phyloP scores from a whole-genome alignment of 2,888 invertebrate genomes.

The Folsomia manolachei region DNA sequence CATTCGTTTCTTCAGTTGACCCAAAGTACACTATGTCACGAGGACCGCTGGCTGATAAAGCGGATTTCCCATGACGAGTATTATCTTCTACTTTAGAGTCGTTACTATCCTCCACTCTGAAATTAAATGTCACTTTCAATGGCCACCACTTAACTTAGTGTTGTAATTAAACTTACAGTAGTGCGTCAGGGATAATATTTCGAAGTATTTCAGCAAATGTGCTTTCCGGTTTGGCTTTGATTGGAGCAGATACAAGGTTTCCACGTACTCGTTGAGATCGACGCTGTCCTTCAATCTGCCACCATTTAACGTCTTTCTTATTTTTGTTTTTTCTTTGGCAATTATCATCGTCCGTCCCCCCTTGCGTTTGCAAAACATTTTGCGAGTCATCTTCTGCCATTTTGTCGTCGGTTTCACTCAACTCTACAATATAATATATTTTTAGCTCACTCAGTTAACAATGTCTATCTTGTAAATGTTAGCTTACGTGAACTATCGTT shows the following conservation, averaged over 20 bases:
- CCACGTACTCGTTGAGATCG: slow-evolving; percentile 48
- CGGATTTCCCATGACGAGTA: neutral
- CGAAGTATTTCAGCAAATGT: slow-evolving; percentile 66
- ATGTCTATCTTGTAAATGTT: neutral
- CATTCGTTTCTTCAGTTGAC: slow-evolving; percentile 63
- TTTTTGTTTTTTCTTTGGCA: slow-evolving; percentile 40
- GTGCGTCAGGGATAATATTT: slow-evolving; percentile 63
- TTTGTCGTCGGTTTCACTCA: slow-evolving; percentile 15
- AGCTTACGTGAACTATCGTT: neutral
- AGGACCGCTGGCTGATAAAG: neutral
- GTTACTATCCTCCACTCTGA: neutral
- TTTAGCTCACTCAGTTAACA: no score
- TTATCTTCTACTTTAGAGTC: neutral
- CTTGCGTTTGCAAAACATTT: neutral
- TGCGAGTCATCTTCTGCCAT: slow-evolving; percentile 15
- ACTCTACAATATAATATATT: neutral
- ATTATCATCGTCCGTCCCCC: slow-evolving; percentile 15
- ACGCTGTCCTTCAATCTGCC: slow-evolving; percentile 50
- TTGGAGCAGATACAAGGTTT: slow-evolving; percentile 33
- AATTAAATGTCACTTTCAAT: no score
- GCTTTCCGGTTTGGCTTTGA: slow-evolving; percentile 59
- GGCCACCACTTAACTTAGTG: no score
- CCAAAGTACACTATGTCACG: slow-evolving; percentile 61
- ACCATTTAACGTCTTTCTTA: slow-evolving; percentile 46
- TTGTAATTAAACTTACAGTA: slow-evolving; percentile 61